Evolutionary conservation across 1,140 invertebrate genomes (phyloP).

Genomic region (Nephotettix cincticeps): DNA sequence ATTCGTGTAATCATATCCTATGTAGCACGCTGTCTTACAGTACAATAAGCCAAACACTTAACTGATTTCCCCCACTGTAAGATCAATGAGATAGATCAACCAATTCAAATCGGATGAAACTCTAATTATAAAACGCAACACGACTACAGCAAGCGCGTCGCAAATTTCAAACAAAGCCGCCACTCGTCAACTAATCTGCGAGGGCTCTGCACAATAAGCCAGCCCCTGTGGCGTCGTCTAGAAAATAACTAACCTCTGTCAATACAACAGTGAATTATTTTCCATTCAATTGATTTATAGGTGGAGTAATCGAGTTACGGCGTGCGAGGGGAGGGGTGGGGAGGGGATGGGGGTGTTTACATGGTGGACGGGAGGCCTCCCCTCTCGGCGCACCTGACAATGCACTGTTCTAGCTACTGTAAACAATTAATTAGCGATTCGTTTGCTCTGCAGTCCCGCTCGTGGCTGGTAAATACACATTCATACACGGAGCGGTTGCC

Average conservation of each 20-base stretch:
- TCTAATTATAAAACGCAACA: no score
- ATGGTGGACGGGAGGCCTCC: not conserved
- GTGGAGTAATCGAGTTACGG: constrained; percentile 12
- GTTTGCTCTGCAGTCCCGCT: not conserved
- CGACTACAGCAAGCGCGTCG: no score
- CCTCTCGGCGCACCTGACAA: not conserved
- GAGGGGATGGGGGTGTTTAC: not conserved
- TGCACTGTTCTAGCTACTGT: constrained; percentile 12
- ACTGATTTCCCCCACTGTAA: no score
- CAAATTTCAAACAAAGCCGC: no score
- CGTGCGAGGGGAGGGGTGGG: not conserved
- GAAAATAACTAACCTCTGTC: constrained; percentile 7
- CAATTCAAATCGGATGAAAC: no score
- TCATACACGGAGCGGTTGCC: not conserved
- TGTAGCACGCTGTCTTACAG: no score
- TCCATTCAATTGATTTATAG: constrained; percentile 23
- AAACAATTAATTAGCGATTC: constrained; percentile 23
- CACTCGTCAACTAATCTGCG: no score
- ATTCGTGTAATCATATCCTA: no score
- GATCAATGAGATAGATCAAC: no score
- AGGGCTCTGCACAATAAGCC: no score
- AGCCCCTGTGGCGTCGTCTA: not conserved
- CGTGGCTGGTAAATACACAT: not conserved
- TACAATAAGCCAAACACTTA: no score
- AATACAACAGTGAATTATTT: constrained; percentile 9